Conservation (phyloP, 2,888 invertebrate genomes). For the Baccha elongata region DNA sequence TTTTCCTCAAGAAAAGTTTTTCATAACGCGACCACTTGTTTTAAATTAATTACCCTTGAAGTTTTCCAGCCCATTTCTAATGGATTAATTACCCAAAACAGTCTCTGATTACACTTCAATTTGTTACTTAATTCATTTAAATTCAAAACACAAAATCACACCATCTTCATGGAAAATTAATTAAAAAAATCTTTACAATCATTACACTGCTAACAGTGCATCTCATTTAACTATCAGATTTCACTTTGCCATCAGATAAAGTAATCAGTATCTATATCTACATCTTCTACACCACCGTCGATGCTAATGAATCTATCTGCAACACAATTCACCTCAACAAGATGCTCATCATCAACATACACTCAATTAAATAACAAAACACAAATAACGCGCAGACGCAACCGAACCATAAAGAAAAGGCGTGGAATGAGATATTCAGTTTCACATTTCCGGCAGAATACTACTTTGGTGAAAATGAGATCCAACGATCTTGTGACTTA, state of each 20-base stretch:
- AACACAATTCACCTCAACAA: constrained; percentile 49
- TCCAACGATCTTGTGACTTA: constrained; percentile 20
- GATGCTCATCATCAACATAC: constrained; percentile 31
- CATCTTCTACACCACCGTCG: constrained; percentile 38
- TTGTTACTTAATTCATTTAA: constrained; percentile 1
- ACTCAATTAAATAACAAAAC: constrained; percentile 41
- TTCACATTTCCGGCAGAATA: constrained; percentile 44
- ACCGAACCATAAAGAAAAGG: constrained; percentile 39
- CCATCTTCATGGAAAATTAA: constrained; percentile 6
- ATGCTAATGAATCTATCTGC: constrained; percentile 25
- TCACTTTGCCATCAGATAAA: constrained; percentile 58
- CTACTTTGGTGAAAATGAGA: constrained; percentile 21
- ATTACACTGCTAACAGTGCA: constrained; percentile 48
- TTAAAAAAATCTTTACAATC: constrained; percentile 30
- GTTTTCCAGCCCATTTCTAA: background rate
- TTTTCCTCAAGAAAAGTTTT: too few species aligned
- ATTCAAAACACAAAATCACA: background rate
- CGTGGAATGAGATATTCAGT: constrained; percentile 30
- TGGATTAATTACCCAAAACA: background rate
- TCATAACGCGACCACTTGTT: too few species aligned
- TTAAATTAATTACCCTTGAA: constrained; percentile 22
- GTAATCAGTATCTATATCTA: constrained; percentile 19
- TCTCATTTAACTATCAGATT: constrained; percentile 65
- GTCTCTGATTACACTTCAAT: background rate
- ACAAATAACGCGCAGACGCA: constrained; percentile 14